These are phyloP conservation scores for Megalops atlanticus DNA, from an alignment of 2,113 vertebrate genomes.

Conservation along the genomic window DNA sequence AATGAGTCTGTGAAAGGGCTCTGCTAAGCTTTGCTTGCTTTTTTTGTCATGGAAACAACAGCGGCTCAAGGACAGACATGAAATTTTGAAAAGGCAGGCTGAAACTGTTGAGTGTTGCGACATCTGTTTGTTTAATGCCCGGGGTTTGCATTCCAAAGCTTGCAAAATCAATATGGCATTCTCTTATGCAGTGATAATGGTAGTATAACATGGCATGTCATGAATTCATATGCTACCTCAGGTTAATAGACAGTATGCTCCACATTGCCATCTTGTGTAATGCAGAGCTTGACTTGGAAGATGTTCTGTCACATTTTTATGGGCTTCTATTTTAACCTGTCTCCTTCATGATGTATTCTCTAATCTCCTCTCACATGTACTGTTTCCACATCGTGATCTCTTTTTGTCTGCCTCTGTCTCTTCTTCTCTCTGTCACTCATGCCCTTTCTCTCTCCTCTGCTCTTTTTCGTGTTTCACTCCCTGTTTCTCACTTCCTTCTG, in stretches of 20 bases:
- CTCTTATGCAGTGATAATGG: neutral
- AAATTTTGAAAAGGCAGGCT: neutral
- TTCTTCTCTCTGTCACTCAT: no score
- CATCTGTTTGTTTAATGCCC: neutral
- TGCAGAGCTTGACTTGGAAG: neutral
- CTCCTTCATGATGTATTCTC: no score
- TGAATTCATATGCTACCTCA: neutral
- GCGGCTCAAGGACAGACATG: neutral
- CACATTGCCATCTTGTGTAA: neutral
- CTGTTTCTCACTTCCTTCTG: neutral
- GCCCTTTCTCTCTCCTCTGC: no score
- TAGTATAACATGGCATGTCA: neutral
- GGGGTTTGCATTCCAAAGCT: neutral
- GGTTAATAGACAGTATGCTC: neutral
- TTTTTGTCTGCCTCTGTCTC: no score
- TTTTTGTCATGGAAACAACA: neutral
- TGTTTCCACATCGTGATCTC: no score
- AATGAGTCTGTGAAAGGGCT: constrained; percentile 2
- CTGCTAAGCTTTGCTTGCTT: constrained; percentile 8
- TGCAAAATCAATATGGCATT: neutral
- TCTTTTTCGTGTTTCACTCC: constrained; percentile 3
- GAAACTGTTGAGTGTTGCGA: no score
- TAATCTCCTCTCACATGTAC: no score
- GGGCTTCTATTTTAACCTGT: no score
- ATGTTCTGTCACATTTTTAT: no score